Evolutionary conservation across 1,140 invertebrate genomes (phyloP).

Genomic region (Caenorhabditis brenneri): DNA sequence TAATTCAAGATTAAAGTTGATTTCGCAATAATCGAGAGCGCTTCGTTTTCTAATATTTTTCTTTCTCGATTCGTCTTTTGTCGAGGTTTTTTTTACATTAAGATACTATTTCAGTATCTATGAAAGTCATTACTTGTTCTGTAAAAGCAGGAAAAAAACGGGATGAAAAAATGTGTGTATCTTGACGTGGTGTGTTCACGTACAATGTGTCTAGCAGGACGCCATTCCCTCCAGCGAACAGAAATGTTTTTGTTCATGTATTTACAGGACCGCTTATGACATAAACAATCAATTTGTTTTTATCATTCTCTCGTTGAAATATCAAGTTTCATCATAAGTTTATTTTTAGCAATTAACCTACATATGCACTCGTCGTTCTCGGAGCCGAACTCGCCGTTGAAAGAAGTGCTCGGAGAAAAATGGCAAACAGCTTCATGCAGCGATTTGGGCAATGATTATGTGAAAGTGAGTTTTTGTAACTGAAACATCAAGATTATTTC

Average conservation of each 20-base stretch:
- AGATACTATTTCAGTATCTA: too few species aligned
- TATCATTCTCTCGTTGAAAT: neutral
- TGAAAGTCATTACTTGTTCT: too few species aligned
- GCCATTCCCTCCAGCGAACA: too few species aligned
- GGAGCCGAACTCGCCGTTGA: slow-evolving; percentile 9
- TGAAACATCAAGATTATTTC: neutral
- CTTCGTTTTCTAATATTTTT: too few species aligned
- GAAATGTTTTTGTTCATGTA: too few species aligned
- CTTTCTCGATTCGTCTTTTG: too few species aligned
- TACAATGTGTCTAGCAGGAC: neutral
- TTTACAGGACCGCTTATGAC: too few species aligned
- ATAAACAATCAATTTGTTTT: too few species aligned
- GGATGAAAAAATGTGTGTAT: neutral
- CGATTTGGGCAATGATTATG: slow-evolving; percentile 26
- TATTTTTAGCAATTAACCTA: neutral
- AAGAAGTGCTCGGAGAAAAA: slow-evolving; percentile 24
- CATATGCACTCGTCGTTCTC: slow-evolving; percentile 28
- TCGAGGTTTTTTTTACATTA: too few species aligned
- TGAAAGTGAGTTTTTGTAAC: neutral
- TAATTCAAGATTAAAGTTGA: too few species aligned
- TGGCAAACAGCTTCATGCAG: slow-evolving; percentile 17
- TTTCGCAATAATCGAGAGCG: too few species aligned
- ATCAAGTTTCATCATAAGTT: neutral
- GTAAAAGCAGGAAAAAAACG: too few species aligned
- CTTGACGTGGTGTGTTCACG: neutral